Base-by-base conservation (phyloP, 1,140 invertebrate species). In the Hyles euphorbiae region DNA sequence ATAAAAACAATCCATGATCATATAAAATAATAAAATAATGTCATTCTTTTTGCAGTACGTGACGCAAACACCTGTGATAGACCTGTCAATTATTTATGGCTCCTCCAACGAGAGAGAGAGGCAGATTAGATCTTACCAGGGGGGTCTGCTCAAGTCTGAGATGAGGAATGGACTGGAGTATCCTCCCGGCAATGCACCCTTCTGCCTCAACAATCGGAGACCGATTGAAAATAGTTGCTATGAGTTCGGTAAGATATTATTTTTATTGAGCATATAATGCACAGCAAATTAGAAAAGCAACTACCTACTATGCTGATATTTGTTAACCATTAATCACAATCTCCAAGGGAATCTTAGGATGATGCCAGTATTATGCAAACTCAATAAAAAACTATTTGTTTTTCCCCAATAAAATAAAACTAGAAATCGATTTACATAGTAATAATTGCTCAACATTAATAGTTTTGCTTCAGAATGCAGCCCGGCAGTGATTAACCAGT, bases 171-270 rank as follows among this genome's bases (percentile, higher is more conserved):
- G 55, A 8, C 34, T 57, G 1, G 61, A 63, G 11, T 50, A 56
- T 11, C 63, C 63, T 3, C 43, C 61, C 2, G 51, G 34, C 3
- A 54, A 43, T 12, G 49, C 43, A 9, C 10, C 22, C 3, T n/a
- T 46, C 11, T 65, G 63, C 32, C 2, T 60, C 2, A 34, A 40
- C 6, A 65, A 65, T 12, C 40, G 45, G 8, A 12, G 44, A n/a
- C 63, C 58, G 2, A 40, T 40, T 5, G 63, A 65, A 44, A 65
- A 48, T 3, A 54, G 58, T n/a, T 65, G 63, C 48, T 65, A 60
- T 51, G 55, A 65, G n/a, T 65, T 60, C 45, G 63, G 63, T 58
- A 51, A 45, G 5, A 50, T 40, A 40, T 40, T 3, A 40, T 40
- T 40, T 5, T 40, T 5, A 40, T 5, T 40, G 4, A 5, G 36